Conservation (phyloP, 2,797 vertebrate genomes). For the Neopelma chrysocephalum region DNA sequence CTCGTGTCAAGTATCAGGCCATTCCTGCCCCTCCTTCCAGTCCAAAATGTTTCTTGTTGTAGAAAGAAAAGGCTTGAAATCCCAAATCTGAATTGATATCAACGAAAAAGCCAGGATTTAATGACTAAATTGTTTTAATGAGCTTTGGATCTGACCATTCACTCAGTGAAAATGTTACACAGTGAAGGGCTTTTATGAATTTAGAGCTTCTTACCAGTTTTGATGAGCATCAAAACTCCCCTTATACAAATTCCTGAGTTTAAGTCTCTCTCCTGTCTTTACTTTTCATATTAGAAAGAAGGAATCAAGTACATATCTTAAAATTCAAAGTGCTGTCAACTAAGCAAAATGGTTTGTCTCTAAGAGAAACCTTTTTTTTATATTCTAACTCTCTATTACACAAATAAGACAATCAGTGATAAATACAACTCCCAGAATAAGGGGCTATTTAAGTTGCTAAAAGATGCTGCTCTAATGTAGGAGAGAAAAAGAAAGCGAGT, state of each 20-base stretch:
- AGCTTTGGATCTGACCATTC: background rate
- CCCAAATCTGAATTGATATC: background rate
- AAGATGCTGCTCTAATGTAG: background rate
- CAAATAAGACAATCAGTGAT: background rate
- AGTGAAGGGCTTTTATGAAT: background rate
- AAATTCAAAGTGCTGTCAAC: background rate
- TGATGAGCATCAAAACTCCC: background rate
- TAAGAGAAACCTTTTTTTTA: background rate
- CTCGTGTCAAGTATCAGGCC: background rate
- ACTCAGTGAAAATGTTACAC: background rate
- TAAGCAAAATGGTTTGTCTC: background rate
- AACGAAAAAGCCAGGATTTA: background rate
- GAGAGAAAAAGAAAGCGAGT: background rate
- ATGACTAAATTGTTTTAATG: background rate
- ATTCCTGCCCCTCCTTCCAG: background rate
- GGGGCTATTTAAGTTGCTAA: background rate
- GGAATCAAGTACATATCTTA: background rate
- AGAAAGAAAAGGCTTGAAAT: background rate
- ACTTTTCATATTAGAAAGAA: background rate
- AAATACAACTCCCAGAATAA: background rate
- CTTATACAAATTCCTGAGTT: background rate
- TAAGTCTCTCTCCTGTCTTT: background rate
- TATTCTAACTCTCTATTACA: background rate
- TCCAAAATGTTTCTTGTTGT: background rate
- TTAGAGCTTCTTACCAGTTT: background rate